Evolutionary conservation across 2,113 vertebrate genomes (phyloP).

Genomic region (Upupa epops): DNA sequence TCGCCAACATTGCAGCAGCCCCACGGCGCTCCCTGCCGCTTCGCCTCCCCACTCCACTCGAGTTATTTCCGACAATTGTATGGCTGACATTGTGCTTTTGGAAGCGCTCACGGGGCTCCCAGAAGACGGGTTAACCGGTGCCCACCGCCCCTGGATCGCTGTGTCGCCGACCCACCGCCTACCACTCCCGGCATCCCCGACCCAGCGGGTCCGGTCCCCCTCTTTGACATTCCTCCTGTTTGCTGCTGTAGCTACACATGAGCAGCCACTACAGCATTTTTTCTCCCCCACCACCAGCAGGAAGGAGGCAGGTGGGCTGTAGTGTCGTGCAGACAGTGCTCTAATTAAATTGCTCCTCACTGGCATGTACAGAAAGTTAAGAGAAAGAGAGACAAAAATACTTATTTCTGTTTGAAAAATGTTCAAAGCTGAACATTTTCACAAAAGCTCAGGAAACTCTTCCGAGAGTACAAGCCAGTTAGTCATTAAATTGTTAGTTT

Average conservation of each 20-base stretch:
- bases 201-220: too few species aligned
- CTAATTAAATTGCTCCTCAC: slow-evolving; percentile 25
- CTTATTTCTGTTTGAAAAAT: slow-evolving; percentile 21
- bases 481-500: slow-evolving; percentile 62
- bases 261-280: background rate
- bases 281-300: background rate
- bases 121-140: too few species aligned
- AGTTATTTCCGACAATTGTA: accelerated
- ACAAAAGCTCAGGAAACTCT: slow-evolving; percentile 26
- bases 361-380: background rate
- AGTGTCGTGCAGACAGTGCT: background rate
- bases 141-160: too few species aligned
- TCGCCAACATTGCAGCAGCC: background rate
- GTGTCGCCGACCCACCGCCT: background rate
- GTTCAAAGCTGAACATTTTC: slow-evolving; percentile 37
- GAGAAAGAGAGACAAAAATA: background rate
- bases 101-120: background rate
- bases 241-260: background rate
- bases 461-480: slow-evolving; percentile 7
- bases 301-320: background rate
- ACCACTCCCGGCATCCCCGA: background rate
- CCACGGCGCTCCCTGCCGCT: background rate
- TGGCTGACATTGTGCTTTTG: accelerated
- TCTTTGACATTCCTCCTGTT: background rate
- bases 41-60: too few species aligned